Evolutionary conservation across 2,113 vertebrate species (phyloP).

Genomic region (Oryzias javanicus): DNA sequence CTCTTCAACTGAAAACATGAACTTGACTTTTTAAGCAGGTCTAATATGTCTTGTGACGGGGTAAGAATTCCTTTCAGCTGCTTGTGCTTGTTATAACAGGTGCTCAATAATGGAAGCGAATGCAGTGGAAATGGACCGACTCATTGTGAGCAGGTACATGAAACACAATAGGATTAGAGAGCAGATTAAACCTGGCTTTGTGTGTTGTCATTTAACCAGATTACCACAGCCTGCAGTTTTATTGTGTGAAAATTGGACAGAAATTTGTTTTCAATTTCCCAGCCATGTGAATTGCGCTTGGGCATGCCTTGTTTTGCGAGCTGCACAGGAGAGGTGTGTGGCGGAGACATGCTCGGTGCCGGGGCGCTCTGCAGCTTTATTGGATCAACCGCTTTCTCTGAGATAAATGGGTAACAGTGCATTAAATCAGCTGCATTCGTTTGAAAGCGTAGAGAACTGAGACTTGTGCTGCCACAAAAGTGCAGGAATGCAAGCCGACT

Average conservation of each 20-base stretch:
- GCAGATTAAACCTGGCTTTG: constrained; percentile 67
- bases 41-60: constrained; percentile 36
- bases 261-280: constrained; percentile 69
- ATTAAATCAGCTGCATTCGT: constrained; percentile 38
- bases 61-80: constrained; percentile 63
- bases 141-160: constrained; percentile 66
- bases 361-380: constrained; percentile 33
- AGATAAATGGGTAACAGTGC: constrained; percentile 27
- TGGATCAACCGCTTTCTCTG: constrained; percentile 47
- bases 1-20: constrained; percentile 47
- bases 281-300: constrained; percentile 47
- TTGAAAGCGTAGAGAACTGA: constrained; percentile 24
- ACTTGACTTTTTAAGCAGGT: constrained; percentile 29
- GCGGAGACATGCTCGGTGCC: constrained; percentile 5
- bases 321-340: constrained; percentile 15
- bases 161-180: constrained; percentile 65
- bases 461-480: constrained; percentile 2
- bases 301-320: constrained; percentile 27
- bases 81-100: constrained; percentile 67
- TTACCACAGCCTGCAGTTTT: constrained; percentile 54
- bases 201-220: constrained; percentile 60
- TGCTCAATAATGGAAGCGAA: constrained; percentile 63
- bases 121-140: constrained; percentile 50
- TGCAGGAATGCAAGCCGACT: not conserved
- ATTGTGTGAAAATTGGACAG: constrained; percentile 66